These are phyloP conservation scores for Magallana ariakensis DNA, from an alignment of 1,140 invertebrate genomes.

Conservation along the genomic window DNA sequence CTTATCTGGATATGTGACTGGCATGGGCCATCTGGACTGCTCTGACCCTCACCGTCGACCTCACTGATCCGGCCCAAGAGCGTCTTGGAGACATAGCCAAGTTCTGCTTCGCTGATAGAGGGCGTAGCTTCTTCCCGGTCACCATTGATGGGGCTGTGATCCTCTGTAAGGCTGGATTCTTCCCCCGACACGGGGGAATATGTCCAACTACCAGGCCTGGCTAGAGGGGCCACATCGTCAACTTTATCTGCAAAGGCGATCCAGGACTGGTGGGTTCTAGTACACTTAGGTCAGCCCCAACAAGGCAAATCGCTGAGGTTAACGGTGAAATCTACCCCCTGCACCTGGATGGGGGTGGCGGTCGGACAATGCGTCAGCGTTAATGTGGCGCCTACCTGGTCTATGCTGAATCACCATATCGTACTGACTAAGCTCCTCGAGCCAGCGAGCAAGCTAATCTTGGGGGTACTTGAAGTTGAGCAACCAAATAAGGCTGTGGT, in stretches of 20 bases:
- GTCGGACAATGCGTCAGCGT: too few species aligned
- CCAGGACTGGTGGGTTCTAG: neutral
- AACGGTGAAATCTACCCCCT: neutral
- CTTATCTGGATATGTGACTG: neutral
- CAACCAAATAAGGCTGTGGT: too few species aligned
- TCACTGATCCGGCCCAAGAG: neutral
- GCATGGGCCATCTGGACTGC: neutral
- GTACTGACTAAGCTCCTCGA: neutral
- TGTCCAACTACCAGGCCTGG: neutral
- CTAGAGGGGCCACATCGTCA: neutral
- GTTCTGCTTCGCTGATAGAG: neutral
- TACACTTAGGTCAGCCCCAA: neutral
- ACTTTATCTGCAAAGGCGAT: neutral
- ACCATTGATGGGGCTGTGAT: neutral
- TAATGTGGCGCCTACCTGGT: neutral
- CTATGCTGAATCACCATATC: neutral
- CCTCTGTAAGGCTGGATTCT: neutral
- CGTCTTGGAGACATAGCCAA: neutral
- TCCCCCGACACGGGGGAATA: neutral
- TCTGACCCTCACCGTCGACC: neutral
- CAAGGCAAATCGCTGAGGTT: neutral
- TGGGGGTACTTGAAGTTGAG: neutral
- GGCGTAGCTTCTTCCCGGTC: neutral
- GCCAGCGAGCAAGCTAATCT: neutral
- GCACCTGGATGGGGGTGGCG: neutral